These are phyloP conservation scores for Pollimyrus isidori DNA, from an alignment of 2,113 vertebrate genomes.

Conservation along the genomic window DNA sequence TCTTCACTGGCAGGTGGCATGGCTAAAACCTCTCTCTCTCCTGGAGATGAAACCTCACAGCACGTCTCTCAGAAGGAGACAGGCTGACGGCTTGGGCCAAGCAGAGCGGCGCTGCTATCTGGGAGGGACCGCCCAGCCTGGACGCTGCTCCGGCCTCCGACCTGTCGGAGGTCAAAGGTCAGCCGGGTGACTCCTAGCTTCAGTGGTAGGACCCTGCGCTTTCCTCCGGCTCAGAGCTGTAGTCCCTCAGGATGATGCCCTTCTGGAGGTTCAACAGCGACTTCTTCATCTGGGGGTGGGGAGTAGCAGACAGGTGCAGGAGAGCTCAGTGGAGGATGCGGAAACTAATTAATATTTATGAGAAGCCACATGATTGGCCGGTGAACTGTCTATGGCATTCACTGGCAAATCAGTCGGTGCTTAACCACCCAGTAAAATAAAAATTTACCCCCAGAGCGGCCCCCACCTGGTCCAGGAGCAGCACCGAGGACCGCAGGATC, in stretches of 20 bases:
- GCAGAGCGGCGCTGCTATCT: slow-evolving; percentile 14
- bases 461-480: slow-evolving; percentile 89
- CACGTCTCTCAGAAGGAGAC: slow-evolving; percentile 26
- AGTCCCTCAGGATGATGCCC: slow-evolving; percentile 82
- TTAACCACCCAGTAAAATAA: not conserved
- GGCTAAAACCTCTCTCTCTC: slow-evolving; percentile 10
- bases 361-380: not conserved
- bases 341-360: not conserved
- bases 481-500: slow-evolving; percentile 88
- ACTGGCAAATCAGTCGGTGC: no score
- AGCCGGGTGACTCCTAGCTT: slow-evolving; percentile 33
- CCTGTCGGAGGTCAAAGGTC: slow-evolving; percentile 5
- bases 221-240: slow-evolving; percentile 75
- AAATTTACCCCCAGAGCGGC: not conserved
- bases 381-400: not conserved
- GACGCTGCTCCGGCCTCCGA: not conserved
- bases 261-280: slow-evolving; percentile 88
- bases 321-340: not conserved
- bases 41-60: slow-evolving; percentile 21
- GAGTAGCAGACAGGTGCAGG: not conserved
- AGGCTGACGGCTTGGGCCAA: not conserved
- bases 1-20: slow-evolving; percentile 14
- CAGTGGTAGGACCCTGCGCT: slow-evolving; percentile 80
- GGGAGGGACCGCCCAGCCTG: slow-evolving; percentile 8
- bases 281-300: slow-evolving; percentile 83